Percentiles rank a stretch among this genome's conserved stretches.
Evolutionary conservation across 64 coral and sea anemone species (phyloP).

Genomic region (Actinia equina): DNA sequence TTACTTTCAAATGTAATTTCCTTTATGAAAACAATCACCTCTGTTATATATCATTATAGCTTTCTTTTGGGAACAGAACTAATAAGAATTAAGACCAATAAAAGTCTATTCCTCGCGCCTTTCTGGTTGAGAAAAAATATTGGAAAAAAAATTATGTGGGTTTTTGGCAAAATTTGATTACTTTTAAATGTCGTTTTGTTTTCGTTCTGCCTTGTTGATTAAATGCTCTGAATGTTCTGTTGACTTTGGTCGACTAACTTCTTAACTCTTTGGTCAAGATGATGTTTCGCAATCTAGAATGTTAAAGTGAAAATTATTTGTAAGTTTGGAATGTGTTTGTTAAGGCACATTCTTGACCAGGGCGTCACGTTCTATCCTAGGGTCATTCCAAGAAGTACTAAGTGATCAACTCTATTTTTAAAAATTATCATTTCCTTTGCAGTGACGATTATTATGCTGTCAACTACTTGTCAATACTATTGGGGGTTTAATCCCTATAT

Average conservation of each 20-base stretch:
- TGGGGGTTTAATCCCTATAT: neutral
- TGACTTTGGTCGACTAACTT: neutral
- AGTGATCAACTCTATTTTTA: neutral
- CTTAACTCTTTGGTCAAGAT: neutral
- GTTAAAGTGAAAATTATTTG: neutral
- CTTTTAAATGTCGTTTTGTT: neutral
- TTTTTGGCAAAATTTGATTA: neutral
- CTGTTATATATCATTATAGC: neutral
- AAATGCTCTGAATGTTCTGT: neutral
- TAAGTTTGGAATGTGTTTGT: neutral
- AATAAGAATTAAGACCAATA: neutral
- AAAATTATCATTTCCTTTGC: neutral
- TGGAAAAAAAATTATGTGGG: neutral
- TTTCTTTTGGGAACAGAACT: neutral
- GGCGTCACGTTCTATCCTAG: neutral
- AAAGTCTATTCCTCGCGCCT: neutral
- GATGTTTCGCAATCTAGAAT: neutral
- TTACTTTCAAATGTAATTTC: neutral
- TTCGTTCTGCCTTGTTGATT: neutral
- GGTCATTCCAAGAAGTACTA: neutral
- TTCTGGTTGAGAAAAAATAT: neutral
- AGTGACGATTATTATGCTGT: neutral
- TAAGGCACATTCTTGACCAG: neutral
- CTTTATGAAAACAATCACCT: neutral
- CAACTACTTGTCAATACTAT: neutral